Base-by-base conservation (phyloP, 2,797 vertebrate species). In the Fundulus diaphanus region DNA sequence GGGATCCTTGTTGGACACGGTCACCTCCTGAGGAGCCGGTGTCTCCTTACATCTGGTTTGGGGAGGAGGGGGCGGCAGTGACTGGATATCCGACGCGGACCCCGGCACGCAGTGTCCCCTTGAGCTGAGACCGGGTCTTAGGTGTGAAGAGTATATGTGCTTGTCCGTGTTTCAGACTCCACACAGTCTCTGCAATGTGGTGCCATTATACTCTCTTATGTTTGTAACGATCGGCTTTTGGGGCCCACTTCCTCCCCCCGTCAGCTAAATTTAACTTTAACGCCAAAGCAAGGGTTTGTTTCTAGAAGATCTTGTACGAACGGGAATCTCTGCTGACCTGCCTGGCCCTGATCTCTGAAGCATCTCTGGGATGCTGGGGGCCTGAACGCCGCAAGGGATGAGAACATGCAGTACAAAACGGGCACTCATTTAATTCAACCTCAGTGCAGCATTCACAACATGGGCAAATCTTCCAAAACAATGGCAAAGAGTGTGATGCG, bases 11-110 rank as follows among this genome's bases (percentile, higher is more conserved):
- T n/a, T 81, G 89, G 91, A 88, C 92, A 73, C 68, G 16, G 51
- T 92, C 91, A 86, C 90, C 69, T 84, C 71, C 76, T 1, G 27
- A 86, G 86, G 88, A 78, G 72, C 80, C 49, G n/a, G 92, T 88
- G 72, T 93, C 91, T 65, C 18, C 79, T 93, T 94, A 85, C 90
- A 63, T 70, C 27, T 27, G 78, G 76, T 51, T 24, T 71, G 74
- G 15, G 46, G 42, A n/a, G n/a, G 42, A 1, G 42, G 42, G 72
- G 74, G 71, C 48, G 51, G 46, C 33, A 29, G 81, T 75, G 54
- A 61, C 51, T 59, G 27, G 73, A 80, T 54, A 75, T 76, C 70
- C 57, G 75, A 79, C 3, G 20, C 67, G 80, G 78, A 86, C 74
- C 72, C 71, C 40, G 33, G 61, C 74, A 66, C 46, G 27, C 37